A percentile compares a stretch with the other conserved stretches of the same genome.
Conservation (phyloP, 2,113 vertebrate genomes). For the Meriones unguiculatus region DNA sequence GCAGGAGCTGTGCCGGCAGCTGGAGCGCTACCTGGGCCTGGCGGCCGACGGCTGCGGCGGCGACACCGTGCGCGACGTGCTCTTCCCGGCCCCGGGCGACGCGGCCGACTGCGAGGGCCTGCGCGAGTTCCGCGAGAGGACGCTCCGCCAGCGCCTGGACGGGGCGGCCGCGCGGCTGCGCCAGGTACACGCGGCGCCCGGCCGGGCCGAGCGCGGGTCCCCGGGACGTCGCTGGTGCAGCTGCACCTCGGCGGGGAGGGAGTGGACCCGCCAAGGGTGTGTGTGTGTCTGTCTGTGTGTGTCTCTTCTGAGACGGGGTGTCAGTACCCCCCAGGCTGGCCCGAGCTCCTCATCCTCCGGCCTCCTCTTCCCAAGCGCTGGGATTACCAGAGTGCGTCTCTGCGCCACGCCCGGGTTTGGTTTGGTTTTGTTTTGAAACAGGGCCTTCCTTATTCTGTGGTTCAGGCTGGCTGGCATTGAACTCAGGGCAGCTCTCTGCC, state of each 20-base stretch:
- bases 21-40: slow-evolving; percentile 92
- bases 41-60: slow-evolving; percentile 94
- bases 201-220: neutral
- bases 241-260: neutral
- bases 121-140: slow-evolving; percentile 91
- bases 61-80: slow-evolving; percentile 90
- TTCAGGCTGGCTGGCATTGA: neutral
- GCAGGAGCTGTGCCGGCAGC: slow-evolving; percentile 88
- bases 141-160: slow-evolving; percentile 89
- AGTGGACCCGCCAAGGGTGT: too few relatives aligned
- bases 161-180: slow-evolving; percentile 87
- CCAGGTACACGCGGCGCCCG: slow-evolving; percentile 83
- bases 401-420: too few relatives aligned
- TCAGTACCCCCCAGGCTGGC: neutral
- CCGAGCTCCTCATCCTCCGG: neutral
- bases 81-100: slow-evolving; percentile 87
- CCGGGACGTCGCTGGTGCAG: neutral
- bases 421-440: neutral
- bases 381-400: neutral
- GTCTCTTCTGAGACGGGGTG: too few relatives aligned
- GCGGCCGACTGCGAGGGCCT: slow-evolving; percentile 91
- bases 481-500: neutral
- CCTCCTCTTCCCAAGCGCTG: neutral
- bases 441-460: neutral
- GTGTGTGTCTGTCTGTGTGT: neutral